Evolutionary conservation across 2,113 vertebrate species (phyloP).

Genomic region (Archilochus colubris): DNA sequence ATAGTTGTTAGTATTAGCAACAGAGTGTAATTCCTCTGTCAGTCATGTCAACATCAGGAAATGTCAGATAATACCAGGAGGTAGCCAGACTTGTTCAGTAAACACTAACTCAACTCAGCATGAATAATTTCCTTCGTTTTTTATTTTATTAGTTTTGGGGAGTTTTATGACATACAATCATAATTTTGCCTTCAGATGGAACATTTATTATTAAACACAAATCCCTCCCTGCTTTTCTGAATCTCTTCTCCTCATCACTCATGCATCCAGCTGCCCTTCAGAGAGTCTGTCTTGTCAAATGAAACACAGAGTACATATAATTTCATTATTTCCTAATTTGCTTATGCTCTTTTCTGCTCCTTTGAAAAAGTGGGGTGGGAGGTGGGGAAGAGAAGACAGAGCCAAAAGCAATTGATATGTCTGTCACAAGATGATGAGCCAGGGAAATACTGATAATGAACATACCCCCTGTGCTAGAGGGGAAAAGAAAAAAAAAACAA

Average conservation of each 20-base stretch:
- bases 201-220: constrained; percentile 47
- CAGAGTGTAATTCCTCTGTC: neutral
- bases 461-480: neutral
- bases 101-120: constrained; percentile 10
- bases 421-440: neutral
- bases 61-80: constrained; percentile 24
- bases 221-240: constrained; percentile 25
- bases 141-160: constrained; percentile 21
- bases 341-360: constrained; percentile 17
- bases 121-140: constrained; percentile 23
- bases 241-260: constrained; percentile 40
- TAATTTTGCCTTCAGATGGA: constrained; percentile 42
- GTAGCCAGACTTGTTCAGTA: neutral
- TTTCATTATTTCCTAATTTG: constrained; percentile 57
- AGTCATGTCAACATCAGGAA: neutral
- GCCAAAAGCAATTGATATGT: neutral
- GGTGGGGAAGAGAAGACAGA: neutral
- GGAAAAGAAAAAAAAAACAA: neutral
- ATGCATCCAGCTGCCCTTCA: constrained; percentile 19
- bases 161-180: neutral
- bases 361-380: neutral
- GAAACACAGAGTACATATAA: neutral
- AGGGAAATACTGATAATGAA: neutral
- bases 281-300: constrained; percentile 39
- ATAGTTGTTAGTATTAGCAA: neutral